phyloP scores from a whole-genome alignment of 2,888 invertebrate species.

The Erebia palarica region DNA sequence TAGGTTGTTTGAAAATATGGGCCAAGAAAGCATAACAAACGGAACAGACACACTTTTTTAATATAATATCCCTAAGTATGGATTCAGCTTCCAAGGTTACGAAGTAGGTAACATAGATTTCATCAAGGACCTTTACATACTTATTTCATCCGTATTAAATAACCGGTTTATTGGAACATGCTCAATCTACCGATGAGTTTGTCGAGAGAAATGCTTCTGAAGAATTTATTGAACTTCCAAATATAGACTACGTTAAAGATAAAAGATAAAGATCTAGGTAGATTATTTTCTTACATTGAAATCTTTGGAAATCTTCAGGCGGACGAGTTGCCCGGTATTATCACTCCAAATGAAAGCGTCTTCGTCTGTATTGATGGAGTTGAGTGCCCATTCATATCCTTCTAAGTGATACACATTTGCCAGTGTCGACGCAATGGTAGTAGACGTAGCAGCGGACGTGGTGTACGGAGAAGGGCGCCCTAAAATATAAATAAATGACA shows the following conservation, averaged over 20 bases:
- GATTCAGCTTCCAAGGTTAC: too few relatives aligned
- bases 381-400: constrained; percentile 6
- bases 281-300: neutral
- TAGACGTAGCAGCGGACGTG: neutral
- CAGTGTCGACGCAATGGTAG: neutral
- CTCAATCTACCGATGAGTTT: too few relatives aligned
- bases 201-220: too few relatives aligned
- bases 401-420: neutral
- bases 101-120: too few relatives aligned
- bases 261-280: neutral
- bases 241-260: neutral
- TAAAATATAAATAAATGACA: neutral
- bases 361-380: neutral
- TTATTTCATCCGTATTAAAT: too few relatives aligned
- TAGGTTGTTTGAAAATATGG: too few relatives aligned
- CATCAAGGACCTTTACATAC: too few relatives aligned
- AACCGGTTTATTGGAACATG: too few relatives aligned
- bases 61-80: too few relatives aligned
- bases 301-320: constrained; percentile 10
- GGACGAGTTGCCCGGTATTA: neutral
- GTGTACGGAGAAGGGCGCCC: neutral
- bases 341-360: neutral
- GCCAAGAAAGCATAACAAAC: too few relatives aligned
- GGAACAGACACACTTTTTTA: too few relatives aligned
- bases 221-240: neutral